These are phyloP conservation scores for Caenorhabditis briggsae DNA, from an alignment of 1,140 invertebrate species.

Conservation along the genomic window DNA sequence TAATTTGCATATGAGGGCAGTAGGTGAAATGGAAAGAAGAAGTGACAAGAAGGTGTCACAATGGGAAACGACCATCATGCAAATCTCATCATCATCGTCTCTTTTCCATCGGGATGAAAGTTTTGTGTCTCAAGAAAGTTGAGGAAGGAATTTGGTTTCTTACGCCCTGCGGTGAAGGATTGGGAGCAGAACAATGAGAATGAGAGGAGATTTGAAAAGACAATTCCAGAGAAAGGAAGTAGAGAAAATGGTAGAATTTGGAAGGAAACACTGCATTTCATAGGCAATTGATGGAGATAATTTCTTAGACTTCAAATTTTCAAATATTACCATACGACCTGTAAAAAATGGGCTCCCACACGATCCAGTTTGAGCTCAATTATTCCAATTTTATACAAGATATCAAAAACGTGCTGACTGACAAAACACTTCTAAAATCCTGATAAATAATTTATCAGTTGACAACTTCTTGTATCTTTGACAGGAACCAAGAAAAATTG, in stretches of 20 bases:
- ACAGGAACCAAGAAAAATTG: too few species aligned
- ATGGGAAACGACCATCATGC: not conserved
- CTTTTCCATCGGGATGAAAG: not conserved
- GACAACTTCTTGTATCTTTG: too few species aligned
- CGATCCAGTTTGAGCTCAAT: too few species aligned
- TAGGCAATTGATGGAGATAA: too few species aligned
- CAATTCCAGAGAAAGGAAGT: not conserved
- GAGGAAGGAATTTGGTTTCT: conserved; percentile 8
- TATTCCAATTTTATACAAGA: too few species aligned
- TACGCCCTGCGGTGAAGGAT: not conserved
- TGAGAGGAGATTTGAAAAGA: not conserved
- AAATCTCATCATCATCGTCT: conserved; percentile 26
- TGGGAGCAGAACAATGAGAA: conserved; percentile 6
- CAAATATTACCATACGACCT: too few species aligned
- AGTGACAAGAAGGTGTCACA: not conserved
- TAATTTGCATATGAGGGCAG: conserved; percentile 49
- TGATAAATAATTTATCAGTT: too few species aligned
- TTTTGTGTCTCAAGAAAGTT: not conserved
- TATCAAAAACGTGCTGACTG: too few species aligned
- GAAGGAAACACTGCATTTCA: not conserved
- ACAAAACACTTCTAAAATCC: too few species aligned
- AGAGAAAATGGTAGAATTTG: not conserved
- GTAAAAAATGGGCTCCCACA: too few species aligned
- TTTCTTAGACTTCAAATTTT: too few species aligned
- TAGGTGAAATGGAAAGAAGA: conserved; percentile 18